Conservation (phyloP, 2,888 invertebrate genomes). For the Prenolepis imparis region DNA sequence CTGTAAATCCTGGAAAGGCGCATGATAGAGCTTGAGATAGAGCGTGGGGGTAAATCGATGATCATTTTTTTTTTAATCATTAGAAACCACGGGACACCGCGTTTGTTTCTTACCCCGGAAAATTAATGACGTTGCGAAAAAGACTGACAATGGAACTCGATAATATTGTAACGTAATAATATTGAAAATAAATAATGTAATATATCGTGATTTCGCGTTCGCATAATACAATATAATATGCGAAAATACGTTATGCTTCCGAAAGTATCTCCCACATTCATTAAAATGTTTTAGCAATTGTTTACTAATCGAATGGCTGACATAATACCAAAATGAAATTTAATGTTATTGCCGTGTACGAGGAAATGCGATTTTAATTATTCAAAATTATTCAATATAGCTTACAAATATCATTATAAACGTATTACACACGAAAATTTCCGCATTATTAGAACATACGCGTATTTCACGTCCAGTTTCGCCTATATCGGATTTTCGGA, state of each 20-base stretch:
- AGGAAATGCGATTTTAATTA: slow-evolving; percentile 24
- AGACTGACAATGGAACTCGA: slow-evolving; percentile 14
- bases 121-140: slow-evolving; percentile 28
- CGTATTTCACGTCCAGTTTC: slow-evolving; percentile 6
- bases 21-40: slow-evolving; percentile 23
- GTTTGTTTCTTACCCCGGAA: slow-evolving; percentile 23
- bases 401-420: slow-evolving; percentile 39
- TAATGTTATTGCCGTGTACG: background rate
- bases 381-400: slow-evolving; percentile 1
- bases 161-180: slow-evolving; percentile 5
- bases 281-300: slow-evolving; percentile 11
- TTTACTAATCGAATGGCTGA: background rate
- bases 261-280: background rate
- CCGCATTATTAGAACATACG: background rate
- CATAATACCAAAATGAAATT: background rate
- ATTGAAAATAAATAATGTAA: slow-evolving; percentile 19
- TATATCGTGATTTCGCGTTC: background rate
- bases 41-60: slow-evolving; percentile 7
- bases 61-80: slow-evolving; percentile 38
- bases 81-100: background rate
- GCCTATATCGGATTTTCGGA: background rate
- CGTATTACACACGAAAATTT: background rate
- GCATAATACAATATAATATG: background rate
- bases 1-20: slow-evolving; percentile 51
- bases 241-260: background rate